Percentiles rank a stretch among this genome's conserved stretches.
Evolutionary conservation across 2,888 invertebrate genomes (phyloP).

Genomic region (Gymnoscelis rufifasciata): DNA sequence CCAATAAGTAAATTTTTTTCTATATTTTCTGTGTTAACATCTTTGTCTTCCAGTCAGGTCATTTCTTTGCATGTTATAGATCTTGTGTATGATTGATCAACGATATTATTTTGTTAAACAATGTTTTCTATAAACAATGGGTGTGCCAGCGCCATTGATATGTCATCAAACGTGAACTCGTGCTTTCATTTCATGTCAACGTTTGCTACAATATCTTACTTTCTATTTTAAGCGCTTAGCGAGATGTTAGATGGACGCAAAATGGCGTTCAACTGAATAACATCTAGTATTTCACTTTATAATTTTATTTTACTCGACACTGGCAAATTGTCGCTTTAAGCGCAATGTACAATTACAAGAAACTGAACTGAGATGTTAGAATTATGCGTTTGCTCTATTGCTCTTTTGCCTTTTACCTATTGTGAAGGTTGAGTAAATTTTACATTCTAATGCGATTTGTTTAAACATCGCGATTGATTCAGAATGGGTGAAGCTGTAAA

Average conservation of each 20-base stretch:
- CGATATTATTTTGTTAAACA: conserved; percentile 14
- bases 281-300: no score
- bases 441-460: no score
- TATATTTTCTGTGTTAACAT: neutral
- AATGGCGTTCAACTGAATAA: no score
- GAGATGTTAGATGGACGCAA: neutral
- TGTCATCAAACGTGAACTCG: conserved; percentile 16
- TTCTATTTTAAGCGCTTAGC: conserved; percentile 18
- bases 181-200: conserved; percentile 18
- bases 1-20: neutral
- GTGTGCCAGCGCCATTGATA: conserved; percentile 15
- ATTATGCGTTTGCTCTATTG: neutral
- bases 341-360: no score
- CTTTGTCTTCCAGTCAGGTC: neutral
- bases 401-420: no score
- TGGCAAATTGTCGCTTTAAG: no score
- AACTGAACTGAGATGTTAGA: no score
- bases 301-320: no score
- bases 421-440: no score
- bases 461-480: no score
- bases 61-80: neutral
- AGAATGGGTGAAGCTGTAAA: no score
- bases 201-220: conserved; percentile 22
- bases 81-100: conserved; percentile 3
- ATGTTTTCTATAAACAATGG: conserved; percentile 23